Conservation (phyloP, 1,140 invertebrate genomes). For the Drosophila bocqueti region DNA sequence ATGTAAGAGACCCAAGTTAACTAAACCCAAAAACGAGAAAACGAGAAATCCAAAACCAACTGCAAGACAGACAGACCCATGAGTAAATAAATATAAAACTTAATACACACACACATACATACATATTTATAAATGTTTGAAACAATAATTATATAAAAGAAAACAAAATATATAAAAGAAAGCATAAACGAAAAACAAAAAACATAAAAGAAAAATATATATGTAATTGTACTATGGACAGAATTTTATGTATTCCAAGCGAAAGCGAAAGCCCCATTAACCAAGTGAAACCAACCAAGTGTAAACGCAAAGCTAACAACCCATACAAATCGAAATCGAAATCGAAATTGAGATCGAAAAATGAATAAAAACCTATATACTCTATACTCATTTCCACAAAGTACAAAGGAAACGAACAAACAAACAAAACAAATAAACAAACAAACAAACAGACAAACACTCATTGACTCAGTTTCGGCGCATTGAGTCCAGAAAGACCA, state of each 20-base stretch:
- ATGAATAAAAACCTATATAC: conserved; percentile 8
- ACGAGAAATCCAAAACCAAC: conserved; percentile 15
- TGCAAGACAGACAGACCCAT: conserved; percentile 14
- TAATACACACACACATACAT: conserved; percentile 30
- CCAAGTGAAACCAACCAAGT: conserved; percentile 49
- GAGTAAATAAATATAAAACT: conserved; percentile 66
- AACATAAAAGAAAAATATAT: conserved; percentile 37
- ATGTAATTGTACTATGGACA: conserved; percentile 47
- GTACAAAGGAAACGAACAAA: conserved; percentile 32
- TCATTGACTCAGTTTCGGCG: conserved; percentile 12
- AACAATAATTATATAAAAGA: conserved; percentile 56
- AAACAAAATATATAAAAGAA: conserved; percentile 3
- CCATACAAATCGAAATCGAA: conserved; percentile 37
- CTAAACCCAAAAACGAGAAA: conserved; percentile 19
- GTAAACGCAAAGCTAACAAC: conserved; percentile 58
- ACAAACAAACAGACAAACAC: not conserved
- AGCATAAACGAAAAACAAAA: conserved; percentile 16
- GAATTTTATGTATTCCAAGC: conserved; percentile 65
- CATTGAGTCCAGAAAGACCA: conserved; percentile 46
- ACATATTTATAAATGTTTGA: conserved; percentile 80
- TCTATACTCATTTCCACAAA: conserved; percentile 44
- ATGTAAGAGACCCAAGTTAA: conserved; percentile 38
- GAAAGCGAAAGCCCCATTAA: conserved; percentile 33
- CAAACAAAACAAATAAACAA: not conserved
- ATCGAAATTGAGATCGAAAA: conserved; percentile 32